Evolutionary conservation across 1,140 invertebrate genomes (phyloP).

Genomic region (Nebria ingens): DNA sequence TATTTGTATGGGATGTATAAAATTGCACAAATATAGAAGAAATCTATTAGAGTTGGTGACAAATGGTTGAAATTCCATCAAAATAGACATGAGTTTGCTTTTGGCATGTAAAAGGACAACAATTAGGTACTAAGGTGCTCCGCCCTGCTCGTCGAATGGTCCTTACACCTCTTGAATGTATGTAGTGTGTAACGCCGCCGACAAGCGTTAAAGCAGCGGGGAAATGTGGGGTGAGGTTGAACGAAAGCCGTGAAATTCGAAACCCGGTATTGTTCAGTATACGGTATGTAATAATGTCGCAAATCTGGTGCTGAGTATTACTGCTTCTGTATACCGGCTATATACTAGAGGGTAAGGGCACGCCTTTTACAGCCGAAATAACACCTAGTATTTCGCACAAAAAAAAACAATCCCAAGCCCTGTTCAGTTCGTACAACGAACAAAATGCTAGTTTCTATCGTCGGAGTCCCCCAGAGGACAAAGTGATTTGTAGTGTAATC

Average conservation of each 20-base stretch:
- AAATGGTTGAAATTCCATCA: no score
- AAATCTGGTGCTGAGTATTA: conserved; percentile 17
- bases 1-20: no score
- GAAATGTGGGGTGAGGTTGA: not conserved
- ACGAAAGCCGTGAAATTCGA: not conserved
- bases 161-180: no score
- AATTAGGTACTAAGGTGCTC: no score
- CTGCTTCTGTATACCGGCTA: not conserved
- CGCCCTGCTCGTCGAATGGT: no score
- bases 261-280: conserved; percentile 20
- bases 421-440: not conserved
- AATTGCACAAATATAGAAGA: no score
- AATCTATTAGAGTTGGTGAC: no score
- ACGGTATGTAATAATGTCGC: conserved; percentile 24
- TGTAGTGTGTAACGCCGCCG: no score
- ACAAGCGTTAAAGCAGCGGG: no score
- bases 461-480: not conserved
- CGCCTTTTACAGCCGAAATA: not conserved
- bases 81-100: no score
- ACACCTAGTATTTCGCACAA: not conserved
- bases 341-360: no score
- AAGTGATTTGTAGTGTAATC: not conserved
- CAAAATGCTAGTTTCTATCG: not conserved
- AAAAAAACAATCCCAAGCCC: not conserved
- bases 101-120: no score